phyloP scores from a whole-genome alignment of 1,140 invertebrate genomes.

The Mesaphorura yosii region DNA sequence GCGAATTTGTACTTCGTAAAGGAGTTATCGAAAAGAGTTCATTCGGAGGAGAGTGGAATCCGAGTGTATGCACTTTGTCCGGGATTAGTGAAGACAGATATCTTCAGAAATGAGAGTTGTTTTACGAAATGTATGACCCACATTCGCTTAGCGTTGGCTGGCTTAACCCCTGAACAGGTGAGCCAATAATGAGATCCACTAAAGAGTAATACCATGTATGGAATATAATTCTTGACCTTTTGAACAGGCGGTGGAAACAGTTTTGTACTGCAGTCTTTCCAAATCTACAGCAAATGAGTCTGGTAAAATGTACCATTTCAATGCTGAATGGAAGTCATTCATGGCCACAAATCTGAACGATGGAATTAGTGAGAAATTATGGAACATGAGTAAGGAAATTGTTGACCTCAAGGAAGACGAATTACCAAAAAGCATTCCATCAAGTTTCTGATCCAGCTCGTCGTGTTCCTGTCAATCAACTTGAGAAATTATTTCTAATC shows the following conservation, averaged over 20 bases:
- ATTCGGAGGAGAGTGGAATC: constrained; percentile 28
- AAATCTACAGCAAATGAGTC: background rate
- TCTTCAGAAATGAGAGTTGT: background rate
- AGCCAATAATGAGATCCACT: background rate
- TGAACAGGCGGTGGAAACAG: background rate
- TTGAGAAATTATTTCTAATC: too few species aligned
- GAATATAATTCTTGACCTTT: background rate
- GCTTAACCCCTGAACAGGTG: background rate
- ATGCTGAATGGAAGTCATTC: background rate
- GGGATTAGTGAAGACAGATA: constrained; percentile 20
- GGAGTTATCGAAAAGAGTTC: constrained; percentile 31
- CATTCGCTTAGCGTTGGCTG: background rate
- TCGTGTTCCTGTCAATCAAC: too few species aligned
- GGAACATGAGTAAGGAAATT: background rate
- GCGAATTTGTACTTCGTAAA: constrained; percentile 29
- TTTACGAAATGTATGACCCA: background rate
- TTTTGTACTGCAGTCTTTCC: background rate
- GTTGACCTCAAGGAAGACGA: too few species aligned
- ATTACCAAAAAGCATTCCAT: too few species aligned
- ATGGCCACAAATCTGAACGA: background rate
- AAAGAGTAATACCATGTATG: background rate
- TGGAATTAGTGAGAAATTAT: background rate
- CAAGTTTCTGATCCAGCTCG: too few species aligned
- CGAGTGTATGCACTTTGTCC: constrained; percentile 12
- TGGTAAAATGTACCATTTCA: background rate